Conservation (phyloP, 2,888 invertebrate species). For the Apocheima hispidaria region DNA sequence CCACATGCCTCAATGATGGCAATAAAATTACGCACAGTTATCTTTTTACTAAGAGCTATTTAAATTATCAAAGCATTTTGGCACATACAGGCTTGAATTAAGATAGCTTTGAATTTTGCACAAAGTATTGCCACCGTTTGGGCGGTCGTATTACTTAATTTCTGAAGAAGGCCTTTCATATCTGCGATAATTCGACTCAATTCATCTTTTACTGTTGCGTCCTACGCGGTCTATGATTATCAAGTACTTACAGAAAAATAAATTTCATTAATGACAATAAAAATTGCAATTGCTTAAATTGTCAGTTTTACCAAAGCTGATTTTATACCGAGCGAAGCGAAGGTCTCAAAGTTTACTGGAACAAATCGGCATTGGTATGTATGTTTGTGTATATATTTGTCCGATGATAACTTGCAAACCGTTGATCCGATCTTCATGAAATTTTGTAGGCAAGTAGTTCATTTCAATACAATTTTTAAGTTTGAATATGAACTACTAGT, state of each 20-base stretch:
- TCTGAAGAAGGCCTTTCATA: constrained; percentile 33
- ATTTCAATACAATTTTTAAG: too few relatives aligned
- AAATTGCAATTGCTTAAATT: too few relatives aligned
- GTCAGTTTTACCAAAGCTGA: too few relatives aligned
- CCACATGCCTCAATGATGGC: constrained; percentile 11
- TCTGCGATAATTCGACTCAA: constrained; percentile 36
- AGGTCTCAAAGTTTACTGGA: too few relatives aligned
- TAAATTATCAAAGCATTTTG: constrained; percentile 8
- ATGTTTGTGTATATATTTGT: too few relatives aligned
- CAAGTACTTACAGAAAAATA: too few relatives aligned
- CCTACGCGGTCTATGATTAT: not conserved
- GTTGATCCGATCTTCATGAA: too few relatives aligned
- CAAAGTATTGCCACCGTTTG: constrained; percentile 7
- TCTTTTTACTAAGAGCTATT: not conserved
- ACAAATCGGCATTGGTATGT: too few relatives aligned
- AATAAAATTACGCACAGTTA: constrained; percentile 21
- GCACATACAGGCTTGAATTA: constrained; percentile 6
- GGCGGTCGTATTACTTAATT: constrained; percentile 13
- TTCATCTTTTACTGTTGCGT: constrained; percentile 26
- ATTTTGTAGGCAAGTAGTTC: too few relatives aligned
- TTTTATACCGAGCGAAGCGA: too few relatives aligned
- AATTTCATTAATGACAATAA: too few relatives aligned
- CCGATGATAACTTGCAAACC: too few relatives aligned
- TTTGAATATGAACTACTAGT: not conserved
- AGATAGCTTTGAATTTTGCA: constrained; percentile 1